Percentiles rank a stretch among this genome's conserved stretches.
Evolutionary conservation across 2,113 vertebrate genomes (phyloP).

Genomic region (Thunnus maccoyii): DNA sequence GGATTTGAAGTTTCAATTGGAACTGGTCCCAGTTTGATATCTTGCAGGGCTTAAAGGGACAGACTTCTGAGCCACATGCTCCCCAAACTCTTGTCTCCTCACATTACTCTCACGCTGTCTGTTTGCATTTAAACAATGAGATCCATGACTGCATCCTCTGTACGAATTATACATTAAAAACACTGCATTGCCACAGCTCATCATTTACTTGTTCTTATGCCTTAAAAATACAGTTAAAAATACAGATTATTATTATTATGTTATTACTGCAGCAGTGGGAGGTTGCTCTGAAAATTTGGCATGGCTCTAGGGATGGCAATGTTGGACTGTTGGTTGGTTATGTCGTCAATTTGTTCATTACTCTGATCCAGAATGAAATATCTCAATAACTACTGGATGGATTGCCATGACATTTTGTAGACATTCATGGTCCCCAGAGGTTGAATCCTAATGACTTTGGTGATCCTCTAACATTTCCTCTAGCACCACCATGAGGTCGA

Average conservation of each 20-base stretch:
- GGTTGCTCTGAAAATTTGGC: background rate
- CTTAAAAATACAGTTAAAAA: background rate
- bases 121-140: conserved; percentile 27
- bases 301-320: background rate
- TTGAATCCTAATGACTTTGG: background rate
- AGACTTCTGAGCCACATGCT: conserved; percentile 64
- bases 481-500: background rate
- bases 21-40: conserved; percentile 69
- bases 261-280: background rate
- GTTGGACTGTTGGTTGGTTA: too few species aligned
- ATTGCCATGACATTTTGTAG: background rate
- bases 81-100: conserved; percentile 56
- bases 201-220: background rate
- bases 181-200: background rate
- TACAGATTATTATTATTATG: background rate
- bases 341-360: background rate
- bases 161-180: conserved; percentile 25
- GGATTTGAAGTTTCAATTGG: conserved; percentile 77
- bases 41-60: conserved; percentile 66
- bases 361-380: background rate
- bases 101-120: conserved; percentile 46
- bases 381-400: background rate
- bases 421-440: background rate
- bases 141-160: conserved; percentile 8
- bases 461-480: background rate